Evolutionary conservation across 1,140 invertebrate species (phyloP).

Genomic region (Agrypnia vestita): DNA sequence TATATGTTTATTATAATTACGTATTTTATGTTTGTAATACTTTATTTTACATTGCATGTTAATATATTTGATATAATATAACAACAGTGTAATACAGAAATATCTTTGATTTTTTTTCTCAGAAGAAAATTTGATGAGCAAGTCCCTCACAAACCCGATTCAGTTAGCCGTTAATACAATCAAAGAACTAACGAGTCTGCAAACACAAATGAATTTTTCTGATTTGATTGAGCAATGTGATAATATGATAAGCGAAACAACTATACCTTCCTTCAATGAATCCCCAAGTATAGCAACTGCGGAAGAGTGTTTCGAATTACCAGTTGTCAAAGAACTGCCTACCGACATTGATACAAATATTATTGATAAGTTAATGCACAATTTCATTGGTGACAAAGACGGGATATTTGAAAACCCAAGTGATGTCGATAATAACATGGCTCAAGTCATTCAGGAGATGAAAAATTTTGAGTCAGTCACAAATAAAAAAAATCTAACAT

Average conservation of each 20-base stretch:
- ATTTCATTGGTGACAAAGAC: conserved; percentile 45
- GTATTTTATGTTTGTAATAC: conserved; percentile 32
- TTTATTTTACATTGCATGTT: not conserved
- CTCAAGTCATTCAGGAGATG: conserved; percentile 3
- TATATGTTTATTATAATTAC: not conserved
- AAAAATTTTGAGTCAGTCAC: conserved; percentile 1
- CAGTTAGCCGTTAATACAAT: conserved; percentile 69
- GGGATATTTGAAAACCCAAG: conserved; percentile 31
- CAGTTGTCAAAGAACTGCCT: conserved; percentile 67
- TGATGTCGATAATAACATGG: not conserved
- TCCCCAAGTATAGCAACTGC: conserved; percentile 62
- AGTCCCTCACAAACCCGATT: conserved; percentile 67
- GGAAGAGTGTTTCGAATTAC: conserved; percentile 68
- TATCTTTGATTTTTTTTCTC: conserved; percentile 63
- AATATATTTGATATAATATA: conserved; percentile 59
- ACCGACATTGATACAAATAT: conserved; percentile 63
- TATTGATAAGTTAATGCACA: conserved; percentile 38
- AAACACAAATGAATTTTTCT: conserved; percentile 55
- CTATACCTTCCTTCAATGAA: conserved; percentile 42
- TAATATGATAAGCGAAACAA: conserved; percentile 25
- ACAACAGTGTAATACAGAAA: not conserved
- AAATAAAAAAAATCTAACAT: conserved; percentile 37
- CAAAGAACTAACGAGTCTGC: conserved; percentile 66
- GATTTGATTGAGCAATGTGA: conserved; percentile 46
- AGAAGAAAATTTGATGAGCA: conserved; percentile 67